Percentiles rank a stretch among this genome's conserved stretches.
These are phyloP conservation scores for Poecilia wingei DNA, from an alignment of 2,797 vertebrate species.

Conservation along the genomic window DNA sequence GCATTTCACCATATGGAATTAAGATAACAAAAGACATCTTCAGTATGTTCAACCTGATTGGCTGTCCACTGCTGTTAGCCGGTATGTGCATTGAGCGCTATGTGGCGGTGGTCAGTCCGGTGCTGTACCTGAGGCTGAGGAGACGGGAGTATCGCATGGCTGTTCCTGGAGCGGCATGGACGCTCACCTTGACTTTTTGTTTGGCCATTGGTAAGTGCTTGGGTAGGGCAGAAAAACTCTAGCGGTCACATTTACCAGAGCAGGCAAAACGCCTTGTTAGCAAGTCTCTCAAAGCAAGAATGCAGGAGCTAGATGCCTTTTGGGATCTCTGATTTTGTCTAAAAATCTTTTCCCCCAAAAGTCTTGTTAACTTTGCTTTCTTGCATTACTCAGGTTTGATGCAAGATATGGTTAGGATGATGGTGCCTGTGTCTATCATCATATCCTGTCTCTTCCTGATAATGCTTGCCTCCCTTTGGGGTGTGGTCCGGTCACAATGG, in stretches of 20 bases:
- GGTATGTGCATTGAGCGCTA: too few species aligned
- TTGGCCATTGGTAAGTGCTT: slow-evolving; percentile 14
- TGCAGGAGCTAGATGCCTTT: neutral
- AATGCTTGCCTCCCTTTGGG: slow-evolving; percentile 61
- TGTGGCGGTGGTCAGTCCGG: too few species aligned
- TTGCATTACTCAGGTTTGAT: slow-evolving; percentile 2
- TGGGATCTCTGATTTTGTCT: neutral
- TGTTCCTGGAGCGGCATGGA: too few species aligned
- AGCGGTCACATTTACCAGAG: neutral
- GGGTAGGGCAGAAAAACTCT: neutral
- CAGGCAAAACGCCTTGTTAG: neutral
- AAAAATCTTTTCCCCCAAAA: neutral
- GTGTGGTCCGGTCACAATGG: slow-evolving; percentile 50
- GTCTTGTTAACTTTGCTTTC: neutral
- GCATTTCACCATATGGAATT: too few species aligned
- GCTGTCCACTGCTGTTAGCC: too few species aligned
- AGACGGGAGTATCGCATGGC: too few species aligned
- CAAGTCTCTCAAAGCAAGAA: neutral
- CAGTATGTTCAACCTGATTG: too few species aligned
- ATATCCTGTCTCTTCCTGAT: slow-evolving; percentile 53
- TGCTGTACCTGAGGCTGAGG: too few species aligned
- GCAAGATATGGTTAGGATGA: neutral
- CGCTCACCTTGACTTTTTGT: neutral
- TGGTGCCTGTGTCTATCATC: slow-evolving; percentile 4
- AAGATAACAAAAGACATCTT: too few species aligned